Evolutionary conservation across 2,113 vertebrate genomes (phyloP).

Genomic region (Sisor rabdophorus): DNA sequence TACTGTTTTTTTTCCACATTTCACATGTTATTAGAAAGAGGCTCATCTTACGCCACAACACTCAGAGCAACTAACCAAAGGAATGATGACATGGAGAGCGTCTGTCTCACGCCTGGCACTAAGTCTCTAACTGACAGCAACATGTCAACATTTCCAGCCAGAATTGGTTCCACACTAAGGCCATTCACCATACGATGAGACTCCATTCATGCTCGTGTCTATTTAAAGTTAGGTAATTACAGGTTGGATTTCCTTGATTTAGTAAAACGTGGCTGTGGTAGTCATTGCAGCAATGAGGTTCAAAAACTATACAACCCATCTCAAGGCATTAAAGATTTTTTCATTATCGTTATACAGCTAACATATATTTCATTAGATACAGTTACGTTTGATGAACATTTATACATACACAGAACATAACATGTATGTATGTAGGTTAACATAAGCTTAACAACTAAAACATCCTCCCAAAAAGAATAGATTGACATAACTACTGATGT

Average conservation of each 20-base stretch:
- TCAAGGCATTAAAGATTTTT: background rate
- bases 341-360: background rate
- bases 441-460: too few relatives aligned
- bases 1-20: slow-evolving; percentile 36
- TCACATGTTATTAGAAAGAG: slow-evolving; percentile 37
- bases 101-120: slow-evolving; percentile 23
- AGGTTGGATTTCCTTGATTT: slow-evolving; percentile 26
- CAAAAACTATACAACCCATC: slow-evolving; percentile 7
- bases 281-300: slow-evolving; percentile 15
- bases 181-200: slow-evolving; percentile 32
- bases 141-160: slow-evolving; percentile 35
- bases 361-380: too few relatives aligned
- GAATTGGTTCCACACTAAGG: slow-evolving; percentile 39
- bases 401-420: background rate
- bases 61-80: slow-evolving; percentile 35
- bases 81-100: slow-evolving; percentile 37
- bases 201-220: slow-evolving; percentile 22
- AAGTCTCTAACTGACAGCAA: slow-evolving; percentile 32
- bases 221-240: slow-evolving; percentile 32
- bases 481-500: background rate
- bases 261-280: slow-evolving; percentile 29
- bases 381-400: background rate
- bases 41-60: slow-evolving; percentile 24
- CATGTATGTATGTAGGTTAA: background rate
- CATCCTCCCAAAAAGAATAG: too few relatives aligned